Conservation (phyloP, 2,888 invertebrate genomes). For the Anorthoa munda region DNA sequence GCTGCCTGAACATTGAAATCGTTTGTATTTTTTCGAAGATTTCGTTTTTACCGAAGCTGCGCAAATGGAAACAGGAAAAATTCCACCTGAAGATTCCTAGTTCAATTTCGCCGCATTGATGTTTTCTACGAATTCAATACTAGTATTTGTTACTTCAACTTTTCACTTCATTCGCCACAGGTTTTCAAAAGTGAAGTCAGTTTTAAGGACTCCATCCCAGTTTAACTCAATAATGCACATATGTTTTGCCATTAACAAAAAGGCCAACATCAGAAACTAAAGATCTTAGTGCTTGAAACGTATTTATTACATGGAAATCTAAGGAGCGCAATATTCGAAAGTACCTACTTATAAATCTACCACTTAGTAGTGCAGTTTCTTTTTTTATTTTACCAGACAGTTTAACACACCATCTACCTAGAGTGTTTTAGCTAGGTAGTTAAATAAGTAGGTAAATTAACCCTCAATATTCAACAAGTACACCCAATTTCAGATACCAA, state of each 20-base stretch:
- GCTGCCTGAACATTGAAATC: background rate
- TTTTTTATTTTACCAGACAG: background rate
- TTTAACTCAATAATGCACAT: background rate
- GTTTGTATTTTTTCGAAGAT: background rate
- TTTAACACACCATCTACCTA: background rate
- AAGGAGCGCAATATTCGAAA: background rate
- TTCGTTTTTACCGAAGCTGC: no score
- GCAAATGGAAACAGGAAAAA: no score
- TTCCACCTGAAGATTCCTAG: background rate
- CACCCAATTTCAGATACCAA: background rate
- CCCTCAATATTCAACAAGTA: constrained; percentile 21
- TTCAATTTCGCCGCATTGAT: no score
- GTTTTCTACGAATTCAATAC: background rate
- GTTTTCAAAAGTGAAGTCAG: background rate
- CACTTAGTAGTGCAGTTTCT: background rate
- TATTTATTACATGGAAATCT: background rate
- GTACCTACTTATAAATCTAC: background rate
- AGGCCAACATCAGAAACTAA: background rate
- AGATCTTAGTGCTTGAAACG: background rate
- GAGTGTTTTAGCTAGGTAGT: background rate
- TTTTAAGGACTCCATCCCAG: no score
- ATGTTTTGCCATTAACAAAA: background rate
- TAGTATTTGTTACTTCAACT: background rate
- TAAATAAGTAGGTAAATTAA: background rate
- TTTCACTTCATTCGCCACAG: background rate